Base-by-base conservation (phyloP, 2,113 vertebrate species). In the Galbula dea region DNA sequence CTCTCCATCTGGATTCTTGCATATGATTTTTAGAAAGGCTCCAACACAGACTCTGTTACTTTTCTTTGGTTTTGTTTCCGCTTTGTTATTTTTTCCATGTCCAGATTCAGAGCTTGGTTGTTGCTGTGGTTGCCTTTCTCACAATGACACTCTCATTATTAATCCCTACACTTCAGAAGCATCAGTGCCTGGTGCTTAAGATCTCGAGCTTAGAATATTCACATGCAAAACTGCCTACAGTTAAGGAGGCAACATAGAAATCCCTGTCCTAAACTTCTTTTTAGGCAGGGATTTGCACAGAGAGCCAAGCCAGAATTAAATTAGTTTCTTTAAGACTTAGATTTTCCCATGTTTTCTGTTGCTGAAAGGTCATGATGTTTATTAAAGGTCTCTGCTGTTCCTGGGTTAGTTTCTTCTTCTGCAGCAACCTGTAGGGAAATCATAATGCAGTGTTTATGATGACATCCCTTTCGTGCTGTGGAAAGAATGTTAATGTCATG, bases 1-100 rank as follows among this genome's bases (percentile, higher is more conserved):
- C 81, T 73, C 84, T 87, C 86, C 84, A 81, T 94, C 74, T 92
- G 95, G 93, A 96, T 80, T 87, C 89, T 85, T 67, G 78, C 37
- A 71, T 91, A 91, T 95, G 93, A 94, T 96, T 96, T 96, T 94
- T 96, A 95, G 93, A 95, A 93, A 83, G 63, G 52, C n/a, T 96
- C 92, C 91, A 95, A 83, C 72, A 93, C 54, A 66, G 81, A 12
- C 63, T 81, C 57, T 73, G 41, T 75, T 85, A 92, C 84, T 94
- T 88, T 90, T 77, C 91, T 93, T 94, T 93, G 75, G 52, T 93
- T 96, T 94, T 85, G 13, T 94, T 96, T 94, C 89, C 87, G 43
- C 84, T 88, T 88, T 94, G 79, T 88, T 94, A 69, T 89, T 90
- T 94, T 95, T 96, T 87, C 84, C 94, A 87, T 57, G 51, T 94